These are phyloP conservation scores for Entomyzon cyanotis DNA, from an alignment of 2,113 vertebrate genomes.

Conservation along the genomic window DNA sequence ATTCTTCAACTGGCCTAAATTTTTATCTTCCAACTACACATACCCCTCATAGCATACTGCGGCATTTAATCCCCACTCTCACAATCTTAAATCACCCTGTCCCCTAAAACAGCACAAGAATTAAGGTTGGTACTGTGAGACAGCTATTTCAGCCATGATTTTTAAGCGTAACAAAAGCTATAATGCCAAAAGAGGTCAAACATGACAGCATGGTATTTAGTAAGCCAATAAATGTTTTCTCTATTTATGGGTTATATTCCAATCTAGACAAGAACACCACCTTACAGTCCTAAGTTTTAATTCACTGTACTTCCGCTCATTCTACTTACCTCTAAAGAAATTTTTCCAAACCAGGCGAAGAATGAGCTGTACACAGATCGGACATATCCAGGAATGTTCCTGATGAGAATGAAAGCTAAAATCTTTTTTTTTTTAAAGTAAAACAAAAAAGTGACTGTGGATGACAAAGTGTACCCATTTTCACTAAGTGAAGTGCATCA, in stretches of 20 bases:
- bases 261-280: not conserved
- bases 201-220: not conserved
- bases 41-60: not conserved
- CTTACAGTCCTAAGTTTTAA: not conserved
- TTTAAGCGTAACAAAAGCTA: not conserved
- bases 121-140: not conserved
- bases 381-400: conserved; percentile 93
- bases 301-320: not conserved
- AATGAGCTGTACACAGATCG: conserved; percentile 96
- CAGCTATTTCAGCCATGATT: not conserved
- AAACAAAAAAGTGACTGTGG: not conserved
- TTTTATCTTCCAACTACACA: not conserved
- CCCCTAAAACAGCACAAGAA: not conserved
- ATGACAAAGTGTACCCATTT: not conserved
- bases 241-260: not conserved
- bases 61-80: not conserved
- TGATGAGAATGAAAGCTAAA: conserved; percentile 93
- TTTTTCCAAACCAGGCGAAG: conserved; percentile 98
- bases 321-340: conserved; percentile 90
- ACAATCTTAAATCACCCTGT: not conserved
- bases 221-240: not conserved
- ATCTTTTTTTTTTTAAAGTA: conserved; percentile 74
- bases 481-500: not conserved
- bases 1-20: not conserved
- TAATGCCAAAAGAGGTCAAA: not conserved